Conservation (phyloP, 2,888 invertebrate species). For the Octonoba sinensis region DNA sequence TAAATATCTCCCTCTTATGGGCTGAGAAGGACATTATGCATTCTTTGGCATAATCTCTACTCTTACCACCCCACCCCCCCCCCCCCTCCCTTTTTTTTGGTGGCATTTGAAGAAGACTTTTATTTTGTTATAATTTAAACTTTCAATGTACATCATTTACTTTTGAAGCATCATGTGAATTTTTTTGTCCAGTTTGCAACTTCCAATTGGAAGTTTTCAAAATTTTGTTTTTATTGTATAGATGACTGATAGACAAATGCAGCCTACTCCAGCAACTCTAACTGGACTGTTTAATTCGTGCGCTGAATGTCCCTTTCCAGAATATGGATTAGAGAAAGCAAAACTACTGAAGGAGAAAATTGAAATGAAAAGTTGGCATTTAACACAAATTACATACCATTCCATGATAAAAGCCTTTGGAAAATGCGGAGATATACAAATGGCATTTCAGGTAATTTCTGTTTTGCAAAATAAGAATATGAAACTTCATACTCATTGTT, state of each 20-base stretch:
- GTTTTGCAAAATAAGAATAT: too few species aligned
- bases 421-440: conserved; percentile 81
- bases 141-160: background rate
- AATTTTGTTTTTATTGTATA: conserved; percentile 68
- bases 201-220: background rate
- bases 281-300: conserved; percentile 91
- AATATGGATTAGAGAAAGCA: conserved; percentile 80
- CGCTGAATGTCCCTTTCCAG: conserved; percentile 79
- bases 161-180: background rate
- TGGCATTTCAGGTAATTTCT: conserved; percentile 77
- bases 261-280: conserved; percentile 81
- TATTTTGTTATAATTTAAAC: background rate
- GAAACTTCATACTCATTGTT: background rate
- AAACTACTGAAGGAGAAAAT: conserved; percentile 78
- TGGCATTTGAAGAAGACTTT: too few species aligned
- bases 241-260: conserved; percentile 83
- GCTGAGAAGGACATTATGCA: too few species aligned
- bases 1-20: too few species aligned
- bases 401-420: conserved; percentile 94
- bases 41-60: too few species aligned
- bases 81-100: too few species aligned
- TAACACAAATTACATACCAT: conserved; percentile 85
- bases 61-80: too few species aligned
- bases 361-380: conserved; percentile 76
- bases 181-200: background rate